phyloP scores from a whole-genome alignment of 1,140 invertebrate genomes.

The Conus ventricosus region DNA sequence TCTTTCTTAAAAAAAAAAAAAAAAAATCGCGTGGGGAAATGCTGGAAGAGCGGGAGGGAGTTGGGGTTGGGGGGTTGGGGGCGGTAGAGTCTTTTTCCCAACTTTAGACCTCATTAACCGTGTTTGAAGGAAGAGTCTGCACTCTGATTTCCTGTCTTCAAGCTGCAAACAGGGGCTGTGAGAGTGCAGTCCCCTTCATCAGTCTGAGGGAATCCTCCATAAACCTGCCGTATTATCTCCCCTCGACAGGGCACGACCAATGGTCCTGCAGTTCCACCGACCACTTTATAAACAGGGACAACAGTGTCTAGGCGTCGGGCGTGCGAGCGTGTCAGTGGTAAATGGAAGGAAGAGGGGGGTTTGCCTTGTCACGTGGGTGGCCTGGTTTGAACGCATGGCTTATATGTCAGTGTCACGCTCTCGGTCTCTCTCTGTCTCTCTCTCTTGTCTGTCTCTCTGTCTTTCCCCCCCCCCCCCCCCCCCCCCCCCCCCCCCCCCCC shows the following conservation, averaged over 20 bases:
- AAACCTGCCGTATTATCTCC: conserved; percentile 11
- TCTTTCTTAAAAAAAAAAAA: too few species aligned
- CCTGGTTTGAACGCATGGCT: too few species aligned
- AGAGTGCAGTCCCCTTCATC: conserved; percentile 9
- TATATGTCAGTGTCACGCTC: conserved; percentile 1
- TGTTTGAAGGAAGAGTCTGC: neutral
- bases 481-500: neutral
- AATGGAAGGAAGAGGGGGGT: too few species aligned
- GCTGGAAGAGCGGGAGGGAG: too few species aligned
- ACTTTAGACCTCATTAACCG: neutral
- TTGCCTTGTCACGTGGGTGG: too few species aligned
- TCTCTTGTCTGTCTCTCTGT: neutral
- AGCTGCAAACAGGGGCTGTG: neutral
- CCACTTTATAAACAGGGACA: neutral
- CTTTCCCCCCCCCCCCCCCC: neutral
- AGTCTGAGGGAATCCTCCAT: neutral
- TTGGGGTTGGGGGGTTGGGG: too few species aligned
- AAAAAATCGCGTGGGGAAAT: too few species aligned
- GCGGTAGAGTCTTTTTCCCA: too few species aligned
- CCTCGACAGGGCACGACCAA: neutral
- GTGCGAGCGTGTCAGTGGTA: too few species aligned
- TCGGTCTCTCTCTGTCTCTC: neutral
- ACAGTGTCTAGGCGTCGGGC: too few species aligned
- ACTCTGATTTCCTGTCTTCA: neutral
- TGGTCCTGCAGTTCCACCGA: neutral